Conservation (phyloP, 2,113 vertebrate genomes). For the Aspidoscelis tigris region DNA sequence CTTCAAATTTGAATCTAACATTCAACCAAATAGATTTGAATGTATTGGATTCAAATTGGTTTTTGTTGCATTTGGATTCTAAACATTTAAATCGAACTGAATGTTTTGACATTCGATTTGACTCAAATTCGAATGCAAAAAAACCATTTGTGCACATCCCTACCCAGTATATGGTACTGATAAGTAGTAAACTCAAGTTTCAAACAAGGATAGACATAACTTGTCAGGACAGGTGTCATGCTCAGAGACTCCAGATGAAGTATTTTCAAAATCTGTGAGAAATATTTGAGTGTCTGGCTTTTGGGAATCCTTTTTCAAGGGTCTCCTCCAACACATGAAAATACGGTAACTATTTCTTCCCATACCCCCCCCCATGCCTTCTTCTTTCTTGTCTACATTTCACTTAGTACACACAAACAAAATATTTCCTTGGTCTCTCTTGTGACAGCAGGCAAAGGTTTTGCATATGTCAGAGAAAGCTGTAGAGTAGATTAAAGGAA, state of each 20-base stretch:
- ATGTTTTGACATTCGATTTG: too few relatives aligned
- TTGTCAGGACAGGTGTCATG: conserved; percentile 86
- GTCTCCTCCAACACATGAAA: conserved; percentile 43
- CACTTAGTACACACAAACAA: conserved; percentile 63
- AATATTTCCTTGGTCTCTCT: conserved; percentile 65
- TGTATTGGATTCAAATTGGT: too few relatives aligned
- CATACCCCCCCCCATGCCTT: too few relatives aligned
- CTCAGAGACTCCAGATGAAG: conserved; percentile 75
- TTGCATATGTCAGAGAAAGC: conserved; percentile 66
- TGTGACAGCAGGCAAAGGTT: conserved; percentile 69
- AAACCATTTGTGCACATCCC: too few relatives aligned
- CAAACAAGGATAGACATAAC: conserved; percentile 83
- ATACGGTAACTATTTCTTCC: too few relatives aligned
- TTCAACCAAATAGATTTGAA: too few relatives aligned
- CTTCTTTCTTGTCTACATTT: conserved; percentile 46
- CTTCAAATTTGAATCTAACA: too few relatives aligned
- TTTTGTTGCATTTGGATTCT: too few relatives aligned
- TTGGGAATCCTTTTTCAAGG: conserved; percentile 71
- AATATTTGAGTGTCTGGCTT: conserved; percentile 40
- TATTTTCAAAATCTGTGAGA: conserved; percentile 79
- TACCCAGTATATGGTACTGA: conserved; percentile 77
- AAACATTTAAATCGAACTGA: too few relatives aligned
- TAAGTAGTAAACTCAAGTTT: conserved; percentile 81
- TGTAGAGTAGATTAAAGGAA: conserved; percentile 66
- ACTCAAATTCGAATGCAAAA: too few relatives aligned